Evolutionary conservation across 2,113 vertebrate species (phyloP), one percentile per base, ranked within the genome.

Genomic region (Nothocercus julius): DNA sequence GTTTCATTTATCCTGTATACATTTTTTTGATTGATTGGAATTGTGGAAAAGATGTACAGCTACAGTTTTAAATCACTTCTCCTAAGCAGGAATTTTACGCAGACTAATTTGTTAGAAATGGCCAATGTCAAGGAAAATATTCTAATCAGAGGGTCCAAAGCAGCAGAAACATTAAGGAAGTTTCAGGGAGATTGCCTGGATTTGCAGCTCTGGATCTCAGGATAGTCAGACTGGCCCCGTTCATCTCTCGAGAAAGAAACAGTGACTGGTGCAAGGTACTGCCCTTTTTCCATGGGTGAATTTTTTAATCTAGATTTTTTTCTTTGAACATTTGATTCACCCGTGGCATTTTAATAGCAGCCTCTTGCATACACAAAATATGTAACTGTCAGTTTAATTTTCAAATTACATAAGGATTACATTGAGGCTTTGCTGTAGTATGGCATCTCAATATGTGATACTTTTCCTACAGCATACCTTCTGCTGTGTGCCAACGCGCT

Each of bases 331-430:
- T 28, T 68, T 88, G 82, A 73, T 92, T 95, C 76, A 82, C 2
- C 47, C 47, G 27, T 58, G 38, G 9, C 7, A 0, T 84, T 96
- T 90, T 64, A 93, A 73, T 73, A 90, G 13, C 34, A 84, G 63
- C 44, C 36, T 88, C 93, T 69, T 87, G 72, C 82, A 56, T 61
- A 83, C 90, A 54, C 56, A 59, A 79, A 11, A 30, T 6, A 0
- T 7, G 47, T 51, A 73, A 54, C 20, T 76, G 54, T 87, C 89
- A 85, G 84, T 84, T 82, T 89, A 90, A 86, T 87, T 86, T 86
- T 63, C 49, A 67, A 79, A 87, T 77, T 76, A 2, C 36, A 36
- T 75, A 12, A 59, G 74, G 68, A 83, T 89, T 58, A 24, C 80
- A 53, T 19, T 5, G 74, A 78, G 54, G 47, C 45, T 21, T 82